Base-by-base conservation (phyloP, 1,140 invertebrate genomes). In the Saccostrea glomerata region DNA sequence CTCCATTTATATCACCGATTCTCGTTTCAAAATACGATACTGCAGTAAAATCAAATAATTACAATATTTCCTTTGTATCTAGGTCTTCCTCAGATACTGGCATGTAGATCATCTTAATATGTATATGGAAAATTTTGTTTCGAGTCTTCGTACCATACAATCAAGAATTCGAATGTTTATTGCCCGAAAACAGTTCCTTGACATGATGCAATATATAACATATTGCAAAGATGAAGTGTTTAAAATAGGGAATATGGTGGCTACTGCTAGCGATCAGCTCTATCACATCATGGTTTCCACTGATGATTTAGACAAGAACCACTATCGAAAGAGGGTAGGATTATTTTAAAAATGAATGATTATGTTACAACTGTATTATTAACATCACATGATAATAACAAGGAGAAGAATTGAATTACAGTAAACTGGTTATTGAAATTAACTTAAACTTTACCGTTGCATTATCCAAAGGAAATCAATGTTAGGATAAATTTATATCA, bases 21-120 rank as follows among this genome's bases (percentile, higher is more conserved):
- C 47, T 47, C 5, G 0, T 47, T 47, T 47, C 47, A 47, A 2
- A 6, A 47, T 2, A 47, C 9, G 5, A 47, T 47, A 47, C 47
- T 47, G 9, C 9, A 47, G 47, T 47, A 47, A 47, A 47, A 47
- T 7, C 6, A 9, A 47, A 47, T 47, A 47, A 47, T 47, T 47
- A 9, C 47, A 47, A 6, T 47, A 47, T 47, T 47, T 47, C 9
- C 9, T 9, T 47, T 47, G 70, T 30, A 66, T 85, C 13, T 86
- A 96, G 97, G 96, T 98, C 5, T 98, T 98, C 93, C 95, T 98
- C 0, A 98, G 98, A 91, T 98, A 98, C 93, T 98, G 98, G 92
- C 97, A 98, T 91, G 96, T 97, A 1, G 97, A 98, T 94, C 97
- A 97, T 89, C 94, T 98, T 1, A 89, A 90, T 47, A 96, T 97